These are phyloP conservation scores for Sinonovacula constricta DNA, from an alignment of 1,140 invertebrate genomes.

Conservation along the genomic window DNA sequence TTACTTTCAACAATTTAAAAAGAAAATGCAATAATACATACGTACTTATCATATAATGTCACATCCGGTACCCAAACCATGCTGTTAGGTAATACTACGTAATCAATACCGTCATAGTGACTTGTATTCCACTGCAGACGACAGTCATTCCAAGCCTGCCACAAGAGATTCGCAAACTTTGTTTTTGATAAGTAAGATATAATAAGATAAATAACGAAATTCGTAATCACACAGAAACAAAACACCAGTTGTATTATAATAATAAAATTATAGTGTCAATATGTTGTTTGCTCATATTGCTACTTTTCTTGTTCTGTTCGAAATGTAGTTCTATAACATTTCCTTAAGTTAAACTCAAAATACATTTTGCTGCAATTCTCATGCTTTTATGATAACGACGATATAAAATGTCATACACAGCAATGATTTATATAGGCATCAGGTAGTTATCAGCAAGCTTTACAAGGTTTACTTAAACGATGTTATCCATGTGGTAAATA, in stretches of 20 bases:
- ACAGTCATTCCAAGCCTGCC: constrained; percentile 81
- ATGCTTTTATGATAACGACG: not conserved
- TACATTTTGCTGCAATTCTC: not conserved
- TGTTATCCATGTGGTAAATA: not conserved
- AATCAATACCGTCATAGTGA: constrained; percentile 78
- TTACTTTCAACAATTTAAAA: too few relatives aligned
- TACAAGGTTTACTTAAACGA: not conserved
- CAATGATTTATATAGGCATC: not conserved
- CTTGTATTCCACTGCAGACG: constrained; percentile 79
- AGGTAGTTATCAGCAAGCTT: not conserved
- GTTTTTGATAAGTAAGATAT: not conserved
- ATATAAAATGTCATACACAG: not conserved
- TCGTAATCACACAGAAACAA: not conserved
- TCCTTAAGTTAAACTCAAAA: not conserved
- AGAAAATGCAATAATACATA: too few relatives aligned
- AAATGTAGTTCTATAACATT: not conserved
- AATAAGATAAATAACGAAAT: not conserved
- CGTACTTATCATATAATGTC: constrained; percentile 83
- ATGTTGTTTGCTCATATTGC: not conserved
- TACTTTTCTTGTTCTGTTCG: not conserved
- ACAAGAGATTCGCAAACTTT: not conserved
- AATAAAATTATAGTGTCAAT: not conserved
- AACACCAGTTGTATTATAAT: not conserved
- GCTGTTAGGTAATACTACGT: constrained; percentile 79
- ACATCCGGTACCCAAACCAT: constrained; percentile 81